Conservation (phyloP, 2,797 vertebrate species). For the Cryptoblepharus egeriae region DNA sequence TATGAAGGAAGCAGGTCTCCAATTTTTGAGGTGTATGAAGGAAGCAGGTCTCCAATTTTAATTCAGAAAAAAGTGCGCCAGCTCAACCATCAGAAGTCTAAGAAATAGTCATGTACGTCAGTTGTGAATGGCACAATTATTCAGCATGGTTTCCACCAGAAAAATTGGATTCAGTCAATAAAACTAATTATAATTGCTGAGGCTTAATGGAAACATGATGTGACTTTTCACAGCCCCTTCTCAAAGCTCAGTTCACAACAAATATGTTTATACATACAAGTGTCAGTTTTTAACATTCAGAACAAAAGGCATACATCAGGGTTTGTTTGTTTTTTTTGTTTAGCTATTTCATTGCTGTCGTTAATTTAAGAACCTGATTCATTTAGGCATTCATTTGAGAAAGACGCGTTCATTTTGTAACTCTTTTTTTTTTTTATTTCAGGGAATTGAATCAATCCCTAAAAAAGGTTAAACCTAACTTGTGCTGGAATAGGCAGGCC, state of each 20-base stretch:
- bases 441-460: too few species aligned
- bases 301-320: conserved; percentile 43
- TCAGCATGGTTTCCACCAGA: conserved; percentile 41
- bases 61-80: background rate
- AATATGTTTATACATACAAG: conserved; percentile 40
- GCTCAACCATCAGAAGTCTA: background rate
- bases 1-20: background rate
- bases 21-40: background rate
- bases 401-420: too few species aligned
- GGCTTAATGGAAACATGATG: conserved; percentile 48
- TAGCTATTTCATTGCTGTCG: too few species aligned
- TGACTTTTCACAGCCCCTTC: conserved; percentile 46
- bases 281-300: conserved; percentile 42
- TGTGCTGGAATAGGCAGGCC: too few species aligned
- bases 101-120: conserved; percentile 3
- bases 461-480: too few species aligned
- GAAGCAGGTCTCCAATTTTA: background rate
- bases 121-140: conserved; percentile 30
- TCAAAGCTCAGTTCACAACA: conserved; percentile 45
- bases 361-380: too few species aligned
- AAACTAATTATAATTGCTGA: conserved; percentile 58
- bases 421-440: too few species aligned
- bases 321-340: background rate
- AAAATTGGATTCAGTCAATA: conserved; percentile 40
- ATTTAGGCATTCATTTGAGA: too few species aligned